Evolutionary conservation across 2,797 vertebrate genomes (phyloP).

Genomic region (Parotocinclus haroldoi): DNA sequence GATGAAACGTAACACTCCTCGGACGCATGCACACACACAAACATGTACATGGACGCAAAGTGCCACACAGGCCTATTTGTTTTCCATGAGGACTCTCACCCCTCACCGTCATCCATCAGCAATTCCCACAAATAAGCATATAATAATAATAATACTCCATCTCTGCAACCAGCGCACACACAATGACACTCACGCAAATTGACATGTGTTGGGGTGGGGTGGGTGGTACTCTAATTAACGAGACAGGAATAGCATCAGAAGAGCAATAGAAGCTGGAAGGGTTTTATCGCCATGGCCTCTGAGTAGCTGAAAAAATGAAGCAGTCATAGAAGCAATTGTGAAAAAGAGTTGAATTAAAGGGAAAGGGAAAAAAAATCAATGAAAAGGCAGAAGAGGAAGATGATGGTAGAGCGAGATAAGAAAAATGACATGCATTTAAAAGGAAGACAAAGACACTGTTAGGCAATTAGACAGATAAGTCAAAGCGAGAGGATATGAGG

Average conservation of each 20-base stretch:
- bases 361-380: neutral
- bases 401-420: constrained; percentile 1
- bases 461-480: constrained; percentile 21
- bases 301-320: neutral
- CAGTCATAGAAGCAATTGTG: constrained; percentile 19
- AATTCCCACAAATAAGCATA: constrained; percentile 44
- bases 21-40: constrained; percentile 26
- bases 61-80: constrained; percentile 7
- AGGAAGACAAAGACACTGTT: neutral
- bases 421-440: neutral
- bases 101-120: constrained; percentile 44
- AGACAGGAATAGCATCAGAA: constrained; percentile 29
- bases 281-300: constrained; percentile 3
- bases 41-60: constrained; percentile 20
- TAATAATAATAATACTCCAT: constrained; percentile 36
- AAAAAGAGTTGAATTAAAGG: constrained; percentile 22
- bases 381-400: constrained; percentile 2
- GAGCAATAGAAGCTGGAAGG: constrained; percentile 25
- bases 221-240: constrained; percentile 36
- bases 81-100: constrained; percentile 11
- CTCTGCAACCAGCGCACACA: constrained; percentile 25
- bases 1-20: constrained; percentile 48
- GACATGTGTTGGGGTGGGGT: neutral
- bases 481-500: constrained; percentile 19
- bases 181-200: constrained; percentile 24